Evolutionary conservation across 2,113 vertebrate genomes (phyloP).

Genomic region (Picathartes gymnocephalus): DNA sequence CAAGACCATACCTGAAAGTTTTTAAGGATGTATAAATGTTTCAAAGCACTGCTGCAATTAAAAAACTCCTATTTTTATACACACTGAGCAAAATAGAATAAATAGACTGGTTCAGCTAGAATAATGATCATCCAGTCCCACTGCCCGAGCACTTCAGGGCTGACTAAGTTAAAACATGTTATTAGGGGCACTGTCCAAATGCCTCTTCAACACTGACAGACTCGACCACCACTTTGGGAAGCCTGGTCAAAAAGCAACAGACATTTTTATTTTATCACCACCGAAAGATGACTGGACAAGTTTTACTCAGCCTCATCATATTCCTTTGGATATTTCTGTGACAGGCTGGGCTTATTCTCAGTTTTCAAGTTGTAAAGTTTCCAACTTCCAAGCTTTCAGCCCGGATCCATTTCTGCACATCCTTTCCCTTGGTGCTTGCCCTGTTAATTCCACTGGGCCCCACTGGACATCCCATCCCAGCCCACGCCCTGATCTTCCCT

Average conservation of each 20-base stretch:
- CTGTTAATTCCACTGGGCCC: background rate
- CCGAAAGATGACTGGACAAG: background rate
- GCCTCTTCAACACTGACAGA: background rate
- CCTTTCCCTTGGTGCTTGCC: background rate
- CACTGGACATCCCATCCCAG: accelerated
- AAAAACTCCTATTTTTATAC: background rate
- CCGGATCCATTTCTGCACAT: background rate
- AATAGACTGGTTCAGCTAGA: background rate
- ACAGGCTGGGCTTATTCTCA: background rate
- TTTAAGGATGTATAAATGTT: background rate
- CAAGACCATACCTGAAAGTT: background rate
- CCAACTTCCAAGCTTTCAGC: background rate
- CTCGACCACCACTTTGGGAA: background rate
- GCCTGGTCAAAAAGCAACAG: background rate
- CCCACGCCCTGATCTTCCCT: background rate
- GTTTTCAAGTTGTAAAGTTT: background rate
- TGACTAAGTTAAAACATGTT: background rate
- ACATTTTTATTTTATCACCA: background rate
- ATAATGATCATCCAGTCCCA: background rate
- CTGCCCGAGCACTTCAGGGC: background rate
- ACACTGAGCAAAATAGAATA: background rate
- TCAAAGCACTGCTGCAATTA: background rate
- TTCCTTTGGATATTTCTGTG: background rate
- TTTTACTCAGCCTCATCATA: background rate
- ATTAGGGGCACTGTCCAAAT: background rate